phyloP scores from a whole-genome alignment of 2,113 vertebrate genomes.

The Irena cyanogastra region DNA sequence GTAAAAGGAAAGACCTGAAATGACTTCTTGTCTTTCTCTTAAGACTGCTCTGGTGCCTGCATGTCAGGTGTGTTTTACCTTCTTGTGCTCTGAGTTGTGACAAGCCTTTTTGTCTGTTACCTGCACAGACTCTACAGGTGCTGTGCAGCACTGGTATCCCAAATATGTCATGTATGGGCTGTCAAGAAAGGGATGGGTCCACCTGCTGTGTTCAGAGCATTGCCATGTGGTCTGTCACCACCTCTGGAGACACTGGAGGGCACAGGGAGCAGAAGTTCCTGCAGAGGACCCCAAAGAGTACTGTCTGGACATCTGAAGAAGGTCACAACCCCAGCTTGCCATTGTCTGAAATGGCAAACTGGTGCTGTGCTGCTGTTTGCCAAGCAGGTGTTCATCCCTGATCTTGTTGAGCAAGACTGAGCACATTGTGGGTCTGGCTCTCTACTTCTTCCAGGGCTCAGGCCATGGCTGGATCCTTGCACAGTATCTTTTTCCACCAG shows the following conservation, averaged over 20 bases:
- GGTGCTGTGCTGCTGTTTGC: background rate
- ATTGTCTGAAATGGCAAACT: background rate
- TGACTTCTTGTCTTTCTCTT: background rate
- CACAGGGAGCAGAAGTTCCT: background rate
- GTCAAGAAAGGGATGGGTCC: background rate
- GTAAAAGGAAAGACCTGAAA: background rate
- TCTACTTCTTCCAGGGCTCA: background rate
- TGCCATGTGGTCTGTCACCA: background rate
- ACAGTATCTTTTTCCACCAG: background rate
- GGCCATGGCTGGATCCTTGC: background rate
- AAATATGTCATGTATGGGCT: rapidly evolving
- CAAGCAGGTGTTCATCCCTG: background rate
- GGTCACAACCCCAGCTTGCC: background rate
- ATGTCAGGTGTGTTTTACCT: background rate
- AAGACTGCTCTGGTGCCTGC: background rate
- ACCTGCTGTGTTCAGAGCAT: background rate
- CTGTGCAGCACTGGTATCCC: background rate
- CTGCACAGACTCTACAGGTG: background rate
- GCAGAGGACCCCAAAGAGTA: background rate
- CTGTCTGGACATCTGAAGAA: background rate
- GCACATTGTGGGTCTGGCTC: background rate
- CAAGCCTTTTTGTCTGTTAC: background rate
- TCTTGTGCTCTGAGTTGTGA: background rate
- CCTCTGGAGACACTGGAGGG: background rate
- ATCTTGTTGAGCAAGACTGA: background rate